Conservation (phyloP, 2,888 invertebrate genomes). For the Heliconius ismenius region DNA sequence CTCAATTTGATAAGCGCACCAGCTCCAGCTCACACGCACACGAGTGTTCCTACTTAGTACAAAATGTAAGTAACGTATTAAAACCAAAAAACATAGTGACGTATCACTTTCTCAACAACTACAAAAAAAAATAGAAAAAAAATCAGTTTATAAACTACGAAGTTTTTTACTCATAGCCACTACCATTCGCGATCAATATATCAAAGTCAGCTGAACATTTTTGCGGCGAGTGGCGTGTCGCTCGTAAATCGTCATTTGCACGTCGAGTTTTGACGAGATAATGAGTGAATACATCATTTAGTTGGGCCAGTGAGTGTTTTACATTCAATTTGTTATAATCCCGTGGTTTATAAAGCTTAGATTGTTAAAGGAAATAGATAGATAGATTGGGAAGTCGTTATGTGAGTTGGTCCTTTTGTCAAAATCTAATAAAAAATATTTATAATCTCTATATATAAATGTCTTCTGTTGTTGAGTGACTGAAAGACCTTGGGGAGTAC, state of each 20-base stretch:
- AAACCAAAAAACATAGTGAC: neutral
- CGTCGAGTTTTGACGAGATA: conserved; percentile 62
- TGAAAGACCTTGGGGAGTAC: too few relatives aligned
- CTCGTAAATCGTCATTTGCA: conserved; percentile 65
- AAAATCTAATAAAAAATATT: too few relatives aligned
- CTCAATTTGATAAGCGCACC: too few relatives aligned
- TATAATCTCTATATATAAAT: too few relatives aligned
- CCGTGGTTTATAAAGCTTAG: neutral
- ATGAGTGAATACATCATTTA: conserved; percentile 57
- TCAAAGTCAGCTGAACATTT: conserved; percentile 26
- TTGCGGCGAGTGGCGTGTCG: conserved; percentile 47
- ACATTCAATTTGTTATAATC: neutral
- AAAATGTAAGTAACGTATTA: neutral
- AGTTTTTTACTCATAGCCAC: neutral
- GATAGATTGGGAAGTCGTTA: neutral
- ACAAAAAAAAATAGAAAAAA: neutral
- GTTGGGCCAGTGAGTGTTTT: conserved; percentile 43
- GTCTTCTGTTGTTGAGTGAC: too few relatives aligned
- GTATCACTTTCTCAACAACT: neutral
- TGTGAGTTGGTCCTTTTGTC: neutral
- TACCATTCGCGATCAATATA: conserved; percentile 19
- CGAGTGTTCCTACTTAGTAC: too few relatives aligned
- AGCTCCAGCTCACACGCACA: too few relatives aligned
- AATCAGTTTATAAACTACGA: neutral
- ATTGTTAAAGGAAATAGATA: too few relatives aligned